Percentiles rank a stretch among this genome's conserved stretches.
These are phyloP conservation scores for Globodera rostochiensis DNA, from an alignment of 1,140 invertebrate species.

Conservation along the genomic window DNA sequence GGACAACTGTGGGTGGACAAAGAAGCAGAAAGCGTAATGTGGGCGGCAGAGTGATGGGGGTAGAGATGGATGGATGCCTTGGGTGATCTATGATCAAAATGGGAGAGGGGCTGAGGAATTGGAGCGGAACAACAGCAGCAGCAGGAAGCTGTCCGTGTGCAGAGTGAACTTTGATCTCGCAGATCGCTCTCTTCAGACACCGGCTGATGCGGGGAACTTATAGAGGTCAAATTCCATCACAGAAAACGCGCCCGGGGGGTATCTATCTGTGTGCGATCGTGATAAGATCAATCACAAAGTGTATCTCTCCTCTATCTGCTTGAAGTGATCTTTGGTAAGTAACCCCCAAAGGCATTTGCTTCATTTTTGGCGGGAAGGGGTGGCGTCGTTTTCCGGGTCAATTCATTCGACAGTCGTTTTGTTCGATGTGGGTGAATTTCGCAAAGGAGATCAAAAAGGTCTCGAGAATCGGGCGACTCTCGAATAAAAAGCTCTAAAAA, in stretches of 20 bases:
- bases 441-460: no score
- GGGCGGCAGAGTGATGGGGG: no score
- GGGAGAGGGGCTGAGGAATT: not conserved
- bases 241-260: not conserved
- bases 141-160: not conserved
- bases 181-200: not conserved
- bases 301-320: no score
- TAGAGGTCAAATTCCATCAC: constrained; percentile 1
- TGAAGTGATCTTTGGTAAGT: not conserved
- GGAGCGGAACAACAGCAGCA: not conserved
- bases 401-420: not conserved
- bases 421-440: no score
- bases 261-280: not conserved
- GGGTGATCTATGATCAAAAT: not conserved
- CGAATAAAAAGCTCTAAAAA: not conserved
- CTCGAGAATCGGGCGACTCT: no score
- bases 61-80: no score
- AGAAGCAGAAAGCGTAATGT: not conserved
- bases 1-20: not conserved
- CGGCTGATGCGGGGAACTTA: not conserved
- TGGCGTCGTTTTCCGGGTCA: not conserved
- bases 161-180: not conserved
- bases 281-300: not conserved
- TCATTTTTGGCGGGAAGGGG: no score
- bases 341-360: not conserved